These are phyloP conservation scores for Cheirogaleus medius DNA, from an alignment of 2,113 vertebrate species.

Conservation along the genomic window DNA sequence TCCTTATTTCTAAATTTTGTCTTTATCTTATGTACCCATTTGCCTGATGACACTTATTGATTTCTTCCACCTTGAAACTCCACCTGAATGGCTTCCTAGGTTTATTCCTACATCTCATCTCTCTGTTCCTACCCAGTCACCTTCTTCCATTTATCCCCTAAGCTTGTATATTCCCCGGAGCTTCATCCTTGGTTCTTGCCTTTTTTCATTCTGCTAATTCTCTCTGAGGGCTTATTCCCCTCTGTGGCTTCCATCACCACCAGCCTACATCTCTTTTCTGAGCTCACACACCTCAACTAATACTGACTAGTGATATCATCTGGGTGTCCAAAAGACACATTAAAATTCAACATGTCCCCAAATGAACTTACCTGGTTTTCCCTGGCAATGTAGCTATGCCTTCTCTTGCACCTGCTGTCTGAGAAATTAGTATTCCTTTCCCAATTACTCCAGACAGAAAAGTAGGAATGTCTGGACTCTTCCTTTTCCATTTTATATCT, in stretches of 20 bases:
- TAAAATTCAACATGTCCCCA: neutral
- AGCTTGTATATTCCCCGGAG: neutral
- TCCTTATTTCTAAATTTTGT: conserved; percentile 40
- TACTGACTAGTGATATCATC: conserved; percentile 28
- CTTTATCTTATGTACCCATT: neutral
- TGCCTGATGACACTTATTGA: conserved; percentile 24
- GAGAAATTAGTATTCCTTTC: neutral
- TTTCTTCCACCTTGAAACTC: conserved; percentile 1
- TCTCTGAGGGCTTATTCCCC: neutral
- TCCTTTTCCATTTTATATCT: neutral
- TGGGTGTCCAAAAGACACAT: neutral
- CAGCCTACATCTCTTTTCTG: neutral
- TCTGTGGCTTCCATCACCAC: neutral
- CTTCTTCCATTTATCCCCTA: neutral
- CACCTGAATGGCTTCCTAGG: neutral
- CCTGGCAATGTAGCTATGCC: neutral
- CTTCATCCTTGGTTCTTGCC: neutral
- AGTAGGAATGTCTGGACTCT: neutral
- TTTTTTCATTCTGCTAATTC: neutral
- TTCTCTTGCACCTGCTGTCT: neutral
- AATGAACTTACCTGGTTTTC: neutral
- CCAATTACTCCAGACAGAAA: conserved; percentile 1
- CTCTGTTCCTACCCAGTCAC: neutral
- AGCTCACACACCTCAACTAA: neutral
- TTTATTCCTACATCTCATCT: neutral